These are phyloP conservation scores for Adoxophyes honmai DNA, from an alignment of 1,140 invertebrate genomes.

Conservation along the genomic window DNA sequence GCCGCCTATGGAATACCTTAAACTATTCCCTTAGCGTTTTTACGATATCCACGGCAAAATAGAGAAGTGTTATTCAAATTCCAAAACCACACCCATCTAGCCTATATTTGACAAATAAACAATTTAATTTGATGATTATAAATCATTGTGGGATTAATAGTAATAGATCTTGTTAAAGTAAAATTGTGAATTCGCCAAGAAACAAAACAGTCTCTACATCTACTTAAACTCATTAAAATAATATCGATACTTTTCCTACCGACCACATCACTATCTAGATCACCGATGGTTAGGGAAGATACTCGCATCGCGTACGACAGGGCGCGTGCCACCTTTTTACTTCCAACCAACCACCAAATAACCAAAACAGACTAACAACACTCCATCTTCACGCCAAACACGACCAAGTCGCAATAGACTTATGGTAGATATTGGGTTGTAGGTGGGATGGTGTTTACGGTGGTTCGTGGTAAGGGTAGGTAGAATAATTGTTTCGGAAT, in stretches of 20 bases:
- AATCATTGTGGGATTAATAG: too few relatives aligned
- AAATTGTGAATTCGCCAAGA: too few relatives aligned
- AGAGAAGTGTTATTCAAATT: too few relatives aligned
- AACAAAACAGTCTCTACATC: too few relatives aligned
- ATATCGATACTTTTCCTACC: conserved; percentile 22
- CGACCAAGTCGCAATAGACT: conserved; percentile 2
- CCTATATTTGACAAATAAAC: too few relatives aligned
- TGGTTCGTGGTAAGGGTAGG: conserved; percentile 24
- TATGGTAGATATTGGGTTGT: conserved; percentile 12
- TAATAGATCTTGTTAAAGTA: too few relatives aligned
- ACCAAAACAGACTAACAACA: conserved; percentile 33
- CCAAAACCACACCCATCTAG: too few relatives aligned
- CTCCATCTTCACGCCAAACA: conserved; percentile 17
- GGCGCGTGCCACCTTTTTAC: conserved; percentile 70
- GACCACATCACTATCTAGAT: conserved; percentile 43
- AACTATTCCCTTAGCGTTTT: too few relatives aligned
- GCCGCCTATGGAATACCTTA: too few relatives aligned
- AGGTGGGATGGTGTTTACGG: not conserved
- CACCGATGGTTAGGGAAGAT: conserved; percentile 65
- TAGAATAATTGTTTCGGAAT: conserved; percentile 68
- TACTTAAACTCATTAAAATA: too few relatives aligned
- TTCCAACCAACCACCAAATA: conserved; percentile 51
- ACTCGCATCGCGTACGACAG: conserved; percentile 57
- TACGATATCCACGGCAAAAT: too few relatives aligned
- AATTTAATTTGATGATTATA: too few relatives aligned